These are phyloP conservation scores for Rhincodon typus DNA, from an alignment of 2,797 vertebrate genomes.

Conservation along the genomic window DNA sequence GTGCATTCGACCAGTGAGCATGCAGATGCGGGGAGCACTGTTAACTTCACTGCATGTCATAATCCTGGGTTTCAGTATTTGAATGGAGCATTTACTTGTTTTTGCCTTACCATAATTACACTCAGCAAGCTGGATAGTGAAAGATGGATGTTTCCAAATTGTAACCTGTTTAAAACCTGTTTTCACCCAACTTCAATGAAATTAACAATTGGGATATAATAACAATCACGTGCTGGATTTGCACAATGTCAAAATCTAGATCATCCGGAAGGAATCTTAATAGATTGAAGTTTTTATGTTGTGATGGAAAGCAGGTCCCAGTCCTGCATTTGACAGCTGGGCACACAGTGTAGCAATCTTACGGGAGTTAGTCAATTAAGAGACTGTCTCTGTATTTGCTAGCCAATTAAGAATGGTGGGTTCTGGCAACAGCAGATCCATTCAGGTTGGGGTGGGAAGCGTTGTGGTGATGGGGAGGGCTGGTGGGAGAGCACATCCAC, in stretches of 20 bases:
- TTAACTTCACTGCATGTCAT: not conserved
- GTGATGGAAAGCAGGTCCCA: no score
- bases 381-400: no score
- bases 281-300: no score
- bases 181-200: not conserved
- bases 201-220: not conserved
- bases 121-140: not conserved
- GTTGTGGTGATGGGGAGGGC: no score
- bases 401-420: no score
- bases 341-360: no score
- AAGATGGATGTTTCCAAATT: not conserved
- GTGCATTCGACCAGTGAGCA: not conserved
- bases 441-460: no score
- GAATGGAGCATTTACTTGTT: not conserved
- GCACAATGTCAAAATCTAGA: not conserved
- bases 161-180: not conserved
- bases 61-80: not conserved
- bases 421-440: no score
- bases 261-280: not conserved
- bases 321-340: no score
- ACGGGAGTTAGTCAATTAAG: no score
- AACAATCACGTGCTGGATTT: not conserved
- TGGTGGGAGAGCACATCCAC: no score
- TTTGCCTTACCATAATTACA: not conserved
- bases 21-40: not conserved